Conservation (phyloP, 2,113 vertebrate genomes). For the Equus quagga region DNA sequence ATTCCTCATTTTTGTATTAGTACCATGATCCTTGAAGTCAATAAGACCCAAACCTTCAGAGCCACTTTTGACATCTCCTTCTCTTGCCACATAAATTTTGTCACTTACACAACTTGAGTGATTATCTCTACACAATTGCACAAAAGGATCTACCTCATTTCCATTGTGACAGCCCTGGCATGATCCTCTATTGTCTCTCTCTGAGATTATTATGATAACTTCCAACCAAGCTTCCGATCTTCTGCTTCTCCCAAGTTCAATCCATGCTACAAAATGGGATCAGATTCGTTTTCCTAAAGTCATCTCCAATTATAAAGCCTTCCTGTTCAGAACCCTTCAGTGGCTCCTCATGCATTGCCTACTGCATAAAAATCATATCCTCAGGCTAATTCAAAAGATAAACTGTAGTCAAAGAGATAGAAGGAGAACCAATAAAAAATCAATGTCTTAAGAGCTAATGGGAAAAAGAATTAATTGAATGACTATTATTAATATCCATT, state of each 20-base stretch:
- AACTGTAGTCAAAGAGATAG: not conserved
- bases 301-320: not conserved
- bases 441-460: not conserved
- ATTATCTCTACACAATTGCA: not conserved
- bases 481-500: not conserved
- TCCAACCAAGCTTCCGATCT: not conserved
- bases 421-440: not conserved
- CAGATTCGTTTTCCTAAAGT: not conserved
- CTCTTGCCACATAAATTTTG: not conserved
- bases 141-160: not conserved
- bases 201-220: not conserved
- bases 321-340: not conserved
- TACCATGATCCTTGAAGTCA: not conserved
- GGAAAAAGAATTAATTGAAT: not conserved
- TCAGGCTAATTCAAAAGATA: slow-evolving; percentile 5
- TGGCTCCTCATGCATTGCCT: not conserved
- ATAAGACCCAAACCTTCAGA: not conserved
- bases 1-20: not conserved
- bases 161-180: not conserved
- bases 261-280: not conserved
- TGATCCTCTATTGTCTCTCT: not conserved
- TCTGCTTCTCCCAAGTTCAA: not conserved
- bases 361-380: not conserved
- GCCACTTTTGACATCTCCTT: not conserved
- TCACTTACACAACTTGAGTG: not conserved